A percentile compares a stretch with the other conserved stretches of the same genome.
phyloP scores from a whole-genome alignment of 1,140 invertebrate species.

The Trissolcus basalis region DNA sequence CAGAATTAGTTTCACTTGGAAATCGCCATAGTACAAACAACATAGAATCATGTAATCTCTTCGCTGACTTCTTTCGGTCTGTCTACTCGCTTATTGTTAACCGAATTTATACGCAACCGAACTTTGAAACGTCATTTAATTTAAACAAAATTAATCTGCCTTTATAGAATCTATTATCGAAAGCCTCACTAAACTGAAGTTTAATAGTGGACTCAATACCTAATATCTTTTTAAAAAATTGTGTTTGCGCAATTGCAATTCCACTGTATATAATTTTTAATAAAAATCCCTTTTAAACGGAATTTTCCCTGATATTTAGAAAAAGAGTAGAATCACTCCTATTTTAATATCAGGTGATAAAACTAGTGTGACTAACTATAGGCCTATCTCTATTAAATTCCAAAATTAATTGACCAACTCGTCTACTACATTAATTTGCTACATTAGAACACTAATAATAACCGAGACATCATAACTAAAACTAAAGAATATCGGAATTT shows the following conservation, averaged over 20 bases:
- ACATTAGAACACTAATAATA: no score
- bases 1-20: not conserved
- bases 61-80: not conserved
- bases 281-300: not conserved
- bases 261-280: not conserved
- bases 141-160: not conserved
- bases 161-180: not conserved
- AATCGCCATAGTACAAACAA: not conserved
- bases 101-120: not conserved
- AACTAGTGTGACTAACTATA: no score
- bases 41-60: not conserved
- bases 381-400: no score
- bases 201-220: not conserved
- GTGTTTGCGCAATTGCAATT: not conserved
- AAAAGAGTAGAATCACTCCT: slow-evolving; percentile 2
- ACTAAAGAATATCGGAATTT: no score
- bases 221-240: not conserved
- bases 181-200: not conserved
- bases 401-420: no score
- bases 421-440: no score
- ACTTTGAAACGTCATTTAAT: not conserved
- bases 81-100: not conserved
- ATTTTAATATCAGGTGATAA: slow-evolving; percentile 1
- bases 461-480: no score
- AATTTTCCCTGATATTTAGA: not conserved